Evolutionary conservation across 2,113 vertebrate genomes (phyloP).

Genomic region (Gnathonemus echidnorhynchus): DNA sequence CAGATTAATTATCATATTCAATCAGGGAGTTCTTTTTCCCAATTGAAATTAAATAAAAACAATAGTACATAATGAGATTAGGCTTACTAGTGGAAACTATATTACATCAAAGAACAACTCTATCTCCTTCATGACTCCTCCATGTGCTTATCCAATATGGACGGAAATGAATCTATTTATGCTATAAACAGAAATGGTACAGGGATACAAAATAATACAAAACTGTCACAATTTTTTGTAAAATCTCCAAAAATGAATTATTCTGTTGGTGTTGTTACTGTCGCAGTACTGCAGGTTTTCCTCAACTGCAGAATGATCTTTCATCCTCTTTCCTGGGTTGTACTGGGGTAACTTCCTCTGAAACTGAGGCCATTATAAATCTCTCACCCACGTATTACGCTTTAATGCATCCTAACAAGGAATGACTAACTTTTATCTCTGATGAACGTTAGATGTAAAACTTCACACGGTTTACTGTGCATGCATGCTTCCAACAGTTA

Average conservation of each 20-base stretch:
- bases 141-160: background rate
- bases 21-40: background rate
- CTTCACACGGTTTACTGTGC: background rate
- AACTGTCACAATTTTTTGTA: background rate
- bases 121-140: background rate
- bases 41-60: background rate
- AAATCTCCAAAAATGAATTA: background rate
- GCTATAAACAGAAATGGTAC: background rate
- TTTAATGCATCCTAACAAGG: background rate
- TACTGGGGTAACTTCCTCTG: background rate
- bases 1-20: background rate
- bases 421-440: background rate
- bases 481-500: background rate
- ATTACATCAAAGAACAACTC: background rate
- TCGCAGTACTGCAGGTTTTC: background rate
- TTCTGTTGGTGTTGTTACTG: background rate
- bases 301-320: background rate
- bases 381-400: background rate
- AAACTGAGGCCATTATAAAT: background rate
- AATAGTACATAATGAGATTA: background rate
- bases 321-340: background rate
- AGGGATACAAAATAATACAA: background rate
- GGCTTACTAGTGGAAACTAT: background rate
- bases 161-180: background rate
- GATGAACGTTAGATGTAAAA: background rate